Evolutionary conservation across 1,140 invertebrate species (phyloP).

Genomic region (Monomorium pharaonis): DNA sequence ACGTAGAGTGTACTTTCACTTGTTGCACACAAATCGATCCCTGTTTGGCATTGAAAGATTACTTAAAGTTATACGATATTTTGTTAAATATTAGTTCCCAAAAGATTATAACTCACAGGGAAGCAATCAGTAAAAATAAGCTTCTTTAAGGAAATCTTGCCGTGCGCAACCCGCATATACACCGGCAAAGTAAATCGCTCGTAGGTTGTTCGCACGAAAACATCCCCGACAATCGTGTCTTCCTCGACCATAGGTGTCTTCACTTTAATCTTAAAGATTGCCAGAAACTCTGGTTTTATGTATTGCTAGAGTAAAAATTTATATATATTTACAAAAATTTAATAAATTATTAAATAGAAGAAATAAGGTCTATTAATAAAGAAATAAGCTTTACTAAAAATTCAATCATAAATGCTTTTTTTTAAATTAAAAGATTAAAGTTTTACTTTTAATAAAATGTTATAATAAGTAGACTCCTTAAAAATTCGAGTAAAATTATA

Average conservation of each 20-base stretch:
- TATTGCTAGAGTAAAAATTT: constrained; percentile 78
- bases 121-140: constrained; percentile 93
- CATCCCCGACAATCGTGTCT: constrained; percentile 88
- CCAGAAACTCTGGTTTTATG: constrained; percentile 89
- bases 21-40: constrained; percentile 91
- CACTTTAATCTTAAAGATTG: constrained; percentile 90
- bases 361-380: no score
- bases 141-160: constrained; percentile 87
- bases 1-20: constrained; percentile 90
- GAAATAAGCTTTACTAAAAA: no score
- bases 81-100: neutral
- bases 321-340: no score
- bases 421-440: no score
- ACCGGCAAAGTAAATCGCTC: constrained; percentile 89
- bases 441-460: no score
- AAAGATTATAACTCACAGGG: constrained; percentile 88
- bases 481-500: no score
- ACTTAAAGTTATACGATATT: neutral
- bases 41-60: constrained; percentile 84
- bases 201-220: constrained; percentile 91
- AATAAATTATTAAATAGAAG: no score
- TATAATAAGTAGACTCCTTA: no score
- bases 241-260: constrained; percentile 90
- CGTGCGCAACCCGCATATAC: constrained; percentile 87
- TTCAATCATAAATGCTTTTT: no score